These are phyloP conservation scores for Helicoverpa assulta DNA, from an alignment of 2,888 invertebrate genomes.

Conservation along the genomic window DNA sequence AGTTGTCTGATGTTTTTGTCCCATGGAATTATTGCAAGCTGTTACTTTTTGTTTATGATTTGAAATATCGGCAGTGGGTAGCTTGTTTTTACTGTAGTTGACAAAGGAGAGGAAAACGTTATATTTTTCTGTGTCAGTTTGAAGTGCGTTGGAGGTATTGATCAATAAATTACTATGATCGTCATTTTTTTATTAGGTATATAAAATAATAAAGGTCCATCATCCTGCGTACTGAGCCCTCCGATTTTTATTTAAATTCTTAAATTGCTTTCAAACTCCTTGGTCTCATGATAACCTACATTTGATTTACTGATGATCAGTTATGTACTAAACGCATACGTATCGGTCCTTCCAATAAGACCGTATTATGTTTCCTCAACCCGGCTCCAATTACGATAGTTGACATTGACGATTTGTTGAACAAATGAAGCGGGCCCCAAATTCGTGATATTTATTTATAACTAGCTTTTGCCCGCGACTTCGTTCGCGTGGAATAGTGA, in stretches of 20 bases:
- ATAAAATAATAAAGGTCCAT: too few relatives aligned
- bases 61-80: conserved; percentile 8
- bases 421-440: conserved; percentile 41
- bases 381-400: conserved; percentile 44
- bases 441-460: conserved; percentile 57
- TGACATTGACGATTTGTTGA: conserved; percentile 27
- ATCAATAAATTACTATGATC: too few relatives aligned
- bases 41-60: conserved; percentile 11
- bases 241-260: too few relatives aligned
- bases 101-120: too few relatives aligned
- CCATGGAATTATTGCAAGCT: conserved; percentile 13
- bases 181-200: too few relatives aligned
- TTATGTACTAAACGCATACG: too few relatives aligned
- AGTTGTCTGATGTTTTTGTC: conserved; percentile 27
- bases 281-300: too few relatives aligned
- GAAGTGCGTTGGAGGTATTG: background rate
- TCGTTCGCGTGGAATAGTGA: too few relatives aligned
- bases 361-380: conserved; percentile 6
- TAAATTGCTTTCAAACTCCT: too few relatives aligned
- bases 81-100: background rate
- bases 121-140: background rate
- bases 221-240: too few relatives aligned
- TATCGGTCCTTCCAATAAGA: conserved; percentile 22
- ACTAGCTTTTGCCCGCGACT: too few relatives aligned
- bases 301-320: too few relatives aligned